Conservation (phyloP, 2,113 vertebrate species). For the Atractosteus spatula region DNA sequence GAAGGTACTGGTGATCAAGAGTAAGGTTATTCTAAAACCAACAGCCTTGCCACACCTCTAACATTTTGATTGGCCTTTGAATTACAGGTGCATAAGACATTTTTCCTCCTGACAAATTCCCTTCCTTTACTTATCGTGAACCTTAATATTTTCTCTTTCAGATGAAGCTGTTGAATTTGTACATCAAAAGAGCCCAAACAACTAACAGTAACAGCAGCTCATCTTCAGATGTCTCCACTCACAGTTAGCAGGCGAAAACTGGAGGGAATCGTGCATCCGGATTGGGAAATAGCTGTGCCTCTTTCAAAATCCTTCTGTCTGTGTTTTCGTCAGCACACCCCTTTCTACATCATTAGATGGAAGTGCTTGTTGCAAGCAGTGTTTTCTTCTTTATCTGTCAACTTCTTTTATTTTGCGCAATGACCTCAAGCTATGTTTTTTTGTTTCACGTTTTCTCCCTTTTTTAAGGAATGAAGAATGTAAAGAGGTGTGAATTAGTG, state of each 20-base stretch:
- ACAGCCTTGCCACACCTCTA: too few relatives aligned
- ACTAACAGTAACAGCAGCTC: slow-evolving; percentile 97
- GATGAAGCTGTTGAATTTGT: slow-evolving; percentile 96
- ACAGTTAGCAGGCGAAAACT: slow-evolving; percentile 76
- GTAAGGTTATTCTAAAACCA: too few relatives aligned
- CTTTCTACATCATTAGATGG: slow-evolving; percentile 50
- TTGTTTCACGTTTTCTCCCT: slow-evolving; percentile 10
- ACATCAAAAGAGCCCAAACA: slow-evolving; percentile 94
- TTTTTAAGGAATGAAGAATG: slow-evolving; percentile 41
- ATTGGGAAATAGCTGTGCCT: slow-evolving; percentile 28
- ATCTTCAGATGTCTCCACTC: slow-evolving; percentile 92
- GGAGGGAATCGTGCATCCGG: not conserved
- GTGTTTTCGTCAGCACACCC: slow-evolving; percentile 41
- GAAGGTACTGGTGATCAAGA: not conserved
- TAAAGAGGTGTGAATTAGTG: slow-evolving; percentile 27
- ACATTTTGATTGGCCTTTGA: too few relatives aligned
- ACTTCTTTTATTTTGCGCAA: slow-evolving; percentile 5
- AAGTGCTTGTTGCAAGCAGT: slow-evolving; percentile 75
- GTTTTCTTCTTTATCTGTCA: slow-evolving; percentile 67
- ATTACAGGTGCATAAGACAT: too few relatives aligned
- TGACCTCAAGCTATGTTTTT: not conserved
- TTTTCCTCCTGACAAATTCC: slow-evolving; percentile 9
- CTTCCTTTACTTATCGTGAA: slow-evolving; percentile 26
- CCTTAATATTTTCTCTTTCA: slow-evolving; percentile 39
- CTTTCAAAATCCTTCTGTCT: slow-evolving; percentile 45